Base-by-base conservation (phyloP, 1,140 invertebrate genomes). In the Leptinotarsa defecta region DNA sequence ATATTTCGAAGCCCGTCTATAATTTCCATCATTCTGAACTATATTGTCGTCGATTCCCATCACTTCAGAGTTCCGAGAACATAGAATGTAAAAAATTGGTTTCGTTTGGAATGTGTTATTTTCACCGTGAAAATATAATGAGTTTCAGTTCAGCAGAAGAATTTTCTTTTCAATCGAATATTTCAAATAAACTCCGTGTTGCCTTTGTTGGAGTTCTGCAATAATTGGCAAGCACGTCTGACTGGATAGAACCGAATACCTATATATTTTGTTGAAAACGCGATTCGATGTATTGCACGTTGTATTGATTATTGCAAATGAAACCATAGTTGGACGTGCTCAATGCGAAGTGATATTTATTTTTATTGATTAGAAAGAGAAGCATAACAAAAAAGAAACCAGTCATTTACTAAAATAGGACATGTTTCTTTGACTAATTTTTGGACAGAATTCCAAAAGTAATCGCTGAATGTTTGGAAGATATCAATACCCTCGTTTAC, bases 101-200 rank as follows among this genome's bases (percentile, higher is more conserved):
- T 57, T 57, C 52, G 52, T 57, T 57, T 57, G 15, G n/a, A 57
- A 57, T 57, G n/a, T 57, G 52, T 57, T 57, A 57, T 57, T 57
- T 57, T 57, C 52, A 57, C 52, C 17, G 52, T 57, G 52, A 57
- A 57, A 57, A n/a, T 57, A 57, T 57, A 57, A 57, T 57, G 52
- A 57, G 15, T 57, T 19, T 4, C n/a, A 57, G 52, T 57, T 19
- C n/a, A 19, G 4, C 52, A 15, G 13, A 15, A 19, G 17, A n/a
- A 17, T 57, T 57, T 57, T 57, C 52, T 4, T 57, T 57, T 15
- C 52, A 57, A 57, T 19, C n/a, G 52, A 57, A 57, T 57, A 57
- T 57, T 57, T 57, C 15, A 13, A 57, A 57, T 57, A 8, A 57
- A 57, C 52, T 19, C 17, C 52, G n/a, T n/a, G 13, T 57, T 57